phyloP scores from a whole-genome alignment of 2,113 vertebrate species.

The Pitta sordida region DNA sequence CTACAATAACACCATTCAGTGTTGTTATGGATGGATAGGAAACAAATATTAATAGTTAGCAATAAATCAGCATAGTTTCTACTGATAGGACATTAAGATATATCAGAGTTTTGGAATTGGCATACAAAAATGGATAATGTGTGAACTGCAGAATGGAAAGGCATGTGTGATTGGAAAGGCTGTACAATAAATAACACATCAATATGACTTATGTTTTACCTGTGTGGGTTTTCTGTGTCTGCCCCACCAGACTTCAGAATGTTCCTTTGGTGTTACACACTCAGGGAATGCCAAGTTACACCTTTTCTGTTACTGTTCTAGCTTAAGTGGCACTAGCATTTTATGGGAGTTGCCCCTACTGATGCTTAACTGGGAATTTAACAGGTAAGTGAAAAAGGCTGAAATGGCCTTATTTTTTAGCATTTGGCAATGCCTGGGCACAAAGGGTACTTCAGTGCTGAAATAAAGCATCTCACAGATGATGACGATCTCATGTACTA shows the following conservation, averaged over 20 bases:
- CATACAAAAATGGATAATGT: neutral
- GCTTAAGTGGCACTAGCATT: neutral
- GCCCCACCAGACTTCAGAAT: neutral
- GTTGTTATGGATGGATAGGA: neutral
- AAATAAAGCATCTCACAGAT: constrained; percentile 7
- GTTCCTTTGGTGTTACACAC: neutral
- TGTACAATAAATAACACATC: neutral
- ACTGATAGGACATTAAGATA: neutral
- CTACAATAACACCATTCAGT: neutral
- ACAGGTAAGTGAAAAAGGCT: neutral
- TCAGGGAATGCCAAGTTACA: neutral
- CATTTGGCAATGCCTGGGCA: neutral
- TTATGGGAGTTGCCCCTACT: neutral
- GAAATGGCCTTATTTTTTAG: neutral
- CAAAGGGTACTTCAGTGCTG: neutral
- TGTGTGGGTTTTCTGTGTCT: neutral
- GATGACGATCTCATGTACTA: neutral
- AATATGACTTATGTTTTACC: neutral
- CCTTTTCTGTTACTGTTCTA: neutral
- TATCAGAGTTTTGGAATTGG: neutral
- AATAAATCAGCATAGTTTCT: neutral
- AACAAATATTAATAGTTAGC: neutral
- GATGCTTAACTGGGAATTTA: neutral
- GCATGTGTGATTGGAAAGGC: neutral
- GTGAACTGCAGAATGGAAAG: neutral